Base-by-base conservation (phyloP, 2,888 invertebrate genomes). In the Sphinx pinastri region DNA sequence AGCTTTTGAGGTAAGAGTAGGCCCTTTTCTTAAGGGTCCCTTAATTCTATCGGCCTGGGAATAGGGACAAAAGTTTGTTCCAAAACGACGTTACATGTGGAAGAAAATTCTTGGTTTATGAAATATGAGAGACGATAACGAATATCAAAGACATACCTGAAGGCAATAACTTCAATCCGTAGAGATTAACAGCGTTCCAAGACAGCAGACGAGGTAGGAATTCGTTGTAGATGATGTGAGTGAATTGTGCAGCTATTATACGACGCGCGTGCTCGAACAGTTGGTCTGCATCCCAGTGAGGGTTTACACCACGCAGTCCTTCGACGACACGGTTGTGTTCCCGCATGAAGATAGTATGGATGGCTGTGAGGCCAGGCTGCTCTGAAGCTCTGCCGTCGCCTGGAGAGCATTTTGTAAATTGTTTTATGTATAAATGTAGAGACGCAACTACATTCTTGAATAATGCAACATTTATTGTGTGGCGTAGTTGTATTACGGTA, bases 341-440 rank as follows among this genome's bases (percentile, higher is more conserved):
- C 13, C 99, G 95, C 79, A 99, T 90, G 94, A 97, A 98, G 67
- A 97, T 94, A 0, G 98, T 98, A 86, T 99, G 99, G 76, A 99
- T 96, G 1, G 97, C 96, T 0, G 98, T 97, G 0, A 99, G 90
- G 6, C 96, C 98, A 0, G 98, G 98, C 85, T 99, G 98, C 86
- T 99, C 99, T 0, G 98, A 98, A 0, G 98, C 98, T 75, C 99
- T 95, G 0, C 97, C 97, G 86, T 99, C 99, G 68, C 97, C 96
- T 95, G 79, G 0, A 68, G 31, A 45, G 11, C 16, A 19, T 63
- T 45, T 11, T 68, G 19, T 12, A 16, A 54, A 10, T n/a, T 14
- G 6, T 16, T 8, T 54, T n/a, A 5, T 7, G 8, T 8, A n/a
- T 54, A 2, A 16, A 7, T 16, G 16, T 16, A 5, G 38, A 5